These are phyloP conservation scores for Branchellion lobata DNA, from an alignment of 2,888 invertebrate genomes.

Conservation along the genomic window DNA sequence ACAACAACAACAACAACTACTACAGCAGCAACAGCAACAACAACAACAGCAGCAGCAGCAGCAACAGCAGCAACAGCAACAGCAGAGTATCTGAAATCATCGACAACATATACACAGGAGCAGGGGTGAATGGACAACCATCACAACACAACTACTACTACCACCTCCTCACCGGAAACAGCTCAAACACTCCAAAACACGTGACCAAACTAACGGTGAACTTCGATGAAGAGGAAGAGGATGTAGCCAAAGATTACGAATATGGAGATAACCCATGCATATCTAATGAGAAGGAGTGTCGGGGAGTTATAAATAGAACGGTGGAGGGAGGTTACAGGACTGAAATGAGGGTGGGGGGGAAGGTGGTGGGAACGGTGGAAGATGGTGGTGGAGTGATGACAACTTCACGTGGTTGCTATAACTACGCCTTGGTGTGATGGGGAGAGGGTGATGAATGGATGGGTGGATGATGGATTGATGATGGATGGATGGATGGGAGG, in stretches of 20 bases:
- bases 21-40: conserved; percentile 13
- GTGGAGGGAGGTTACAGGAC: not conserved
- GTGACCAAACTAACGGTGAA: conserved; percentile 33
- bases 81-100: too few species aligned
- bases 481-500: too few species aligned
- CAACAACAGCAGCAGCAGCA: not conserved
- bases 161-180: not conserved
- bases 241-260: not conserved
- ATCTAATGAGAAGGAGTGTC: not conserved
- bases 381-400: too few species aligned
- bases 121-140: too few species aligned
- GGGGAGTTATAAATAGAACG: not conserved
- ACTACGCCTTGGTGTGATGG: not conserved
- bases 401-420: not conserved
- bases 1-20: too few species aligned
- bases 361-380: too few species aligned
- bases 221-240: not conserved
- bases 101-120: too few species aligned
- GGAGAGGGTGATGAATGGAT: too few species aligned
- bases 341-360: not conserved
- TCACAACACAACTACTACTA: not conserved
- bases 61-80: not conserved
- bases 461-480: too few species aligned
- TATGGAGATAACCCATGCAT: not conserved
- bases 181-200: conserved; percentile 2